These are phyloP conservation scores for Eulemur coronatus DNA, from an alignment of 2,797 vertebrate genomes.

Conservation along the genomic window DNA sequence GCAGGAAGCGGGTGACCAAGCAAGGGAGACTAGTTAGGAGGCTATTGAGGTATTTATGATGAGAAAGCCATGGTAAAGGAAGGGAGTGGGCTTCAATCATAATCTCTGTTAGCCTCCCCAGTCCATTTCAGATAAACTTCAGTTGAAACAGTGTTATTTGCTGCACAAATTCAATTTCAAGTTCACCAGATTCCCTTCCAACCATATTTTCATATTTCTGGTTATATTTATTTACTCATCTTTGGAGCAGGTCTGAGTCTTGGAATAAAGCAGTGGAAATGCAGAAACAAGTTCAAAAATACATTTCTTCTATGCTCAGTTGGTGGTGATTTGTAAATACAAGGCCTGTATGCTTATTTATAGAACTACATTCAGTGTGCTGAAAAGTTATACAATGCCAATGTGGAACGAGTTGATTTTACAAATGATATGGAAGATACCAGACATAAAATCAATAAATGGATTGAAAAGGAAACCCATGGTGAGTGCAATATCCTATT, in stretches of 20 bases:
- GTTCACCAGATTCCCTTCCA: not conserved
- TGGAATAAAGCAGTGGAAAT: not conserved
- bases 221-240: not conserved
- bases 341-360: conserved; percentile 40
- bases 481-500: conserved; percentile 75
- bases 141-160: not conserved
- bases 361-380: conserved; percentile 86
- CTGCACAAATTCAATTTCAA: not conserved
- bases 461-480: conserved; percentile 89
- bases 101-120: not conserved
- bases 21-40: too few relatives aligned
- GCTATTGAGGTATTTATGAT: not conserved
- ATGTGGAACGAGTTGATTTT: conserved; percentile 88
- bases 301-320: not conserved
- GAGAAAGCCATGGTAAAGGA: not conserved
- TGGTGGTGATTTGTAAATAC: not conserved
- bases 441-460: conserved; percentile 87
- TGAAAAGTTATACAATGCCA: conserved; percentile 87
- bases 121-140: not conserved
- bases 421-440: conserved; percentile 84
- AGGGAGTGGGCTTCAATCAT: accelerated
- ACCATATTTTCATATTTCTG: not conserved
- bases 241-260: not conserved
- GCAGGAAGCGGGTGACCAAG: not conserved
- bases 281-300: not conserved